Base-by-base conservation (phyloP, 2,888 invertebrate species). In the Thecocarcelia acutangulata region DNA sequence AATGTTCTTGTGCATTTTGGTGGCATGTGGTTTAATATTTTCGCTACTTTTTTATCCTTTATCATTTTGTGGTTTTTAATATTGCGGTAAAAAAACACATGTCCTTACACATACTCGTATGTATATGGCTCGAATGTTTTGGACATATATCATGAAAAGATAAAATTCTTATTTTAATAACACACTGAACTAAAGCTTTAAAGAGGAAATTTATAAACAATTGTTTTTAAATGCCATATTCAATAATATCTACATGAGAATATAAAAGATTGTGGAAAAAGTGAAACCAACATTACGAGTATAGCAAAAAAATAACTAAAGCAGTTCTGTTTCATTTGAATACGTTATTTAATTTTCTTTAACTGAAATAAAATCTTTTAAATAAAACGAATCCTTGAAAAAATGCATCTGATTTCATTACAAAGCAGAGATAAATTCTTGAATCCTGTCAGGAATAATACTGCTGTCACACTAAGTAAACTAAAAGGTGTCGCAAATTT, bases 1-100 rank as follows among this genome's bases (percentile, higher is more conserved):
- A 73, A 73, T 66, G 6, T 72, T 66, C 72, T 46, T 33, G 24
- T 54, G 37, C n/a, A 66, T 78, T 78, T 78, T 78, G 66, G 78
- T 78, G 78, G 66, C 78, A 78, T 72, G 72, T 66, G 78, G 78
- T 73, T 78, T 66, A 64, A 72, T 73, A 72, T 78, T 72, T 78
- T 78, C 76, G 59, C 48, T 17, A 44, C 6, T 59, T 46, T 64
- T 58, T 50, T 19, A n/a, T 63, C 48, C 6, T 42, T 44, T 66
- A 66, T 72, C 72, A 73, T 78, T 72, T 78, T 72, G 72, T 73
- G 72, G 78, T 54, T 78, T 78, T 73, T 66, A 78, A 78, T 78
- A 78, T 78, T 78, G 72, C 59, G 78, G 72, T 66, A 66, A 46
- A 58, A 33, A 52, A n/a, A 37, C 58, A 78, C 59, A 59, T 70